Base-by-base conservation (phyloP, 2,797 vertebrate species). In the Betta splendens region DNA sequence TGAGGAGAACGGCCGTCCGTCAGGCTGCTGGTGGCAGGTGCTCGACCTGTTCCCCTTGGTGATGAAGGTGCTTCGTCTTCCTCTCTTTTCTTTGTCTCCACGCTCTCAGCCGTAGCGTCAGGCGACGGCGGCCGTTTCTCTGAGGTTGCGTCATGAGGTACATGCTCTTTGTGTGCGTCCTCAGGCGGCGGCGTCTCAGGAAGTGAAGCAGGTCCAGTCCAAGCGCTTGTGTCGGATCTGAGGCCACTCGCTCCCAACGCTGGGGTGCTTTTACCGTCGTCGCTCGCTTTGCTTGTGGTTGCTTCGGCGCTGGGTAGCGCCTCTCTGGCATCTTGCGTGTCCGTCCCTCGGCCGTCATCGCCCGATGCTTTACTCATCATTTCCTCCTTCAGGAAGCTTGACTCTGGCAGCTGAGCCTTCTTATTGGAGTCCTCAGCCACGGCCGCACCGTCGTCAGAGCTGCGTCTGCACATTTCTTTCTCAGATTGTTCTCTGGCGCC, bases 401-500 rank as follows among this genome's bases (percentile, higher is more conserved):
- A 54, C 47, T 85, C 76, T 44, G 61, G 31, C 12, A 59, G 12
- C 23, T 43, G 59, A 43, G 53, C 50, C 55, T 56, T 76, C 40
- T 87, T 79, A 43, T 85, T 79, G 5, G 80, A 76, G 48, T 83
- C 75, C 7, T 67, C 75, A 3, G 77, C 60, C 49, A 73, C 46
- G 13, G 25, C 47, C 31, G 84, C 44, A 8, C 54, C 37, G 23
- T 64, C 75, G 62, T 75, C 81, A 58, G 77, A 83, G 62, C 66
- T 54, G 33, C 46, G 72, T 52, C 90, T 92, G 33, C 88, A 87
- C 22, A 75, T 85, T 71, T 96, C 95, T 81, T 99, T 99, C 69
- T 99, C 97, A 17, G 97, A 94, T 61, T 91, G 91, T 75, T 99
- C 97, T 73, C 90, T 94, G 43, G 96, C 95, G 2, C 97, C 96